Conservation (phyloP, 2,888 invertebrate genomes). For the Oscheius sp. region DNA sequence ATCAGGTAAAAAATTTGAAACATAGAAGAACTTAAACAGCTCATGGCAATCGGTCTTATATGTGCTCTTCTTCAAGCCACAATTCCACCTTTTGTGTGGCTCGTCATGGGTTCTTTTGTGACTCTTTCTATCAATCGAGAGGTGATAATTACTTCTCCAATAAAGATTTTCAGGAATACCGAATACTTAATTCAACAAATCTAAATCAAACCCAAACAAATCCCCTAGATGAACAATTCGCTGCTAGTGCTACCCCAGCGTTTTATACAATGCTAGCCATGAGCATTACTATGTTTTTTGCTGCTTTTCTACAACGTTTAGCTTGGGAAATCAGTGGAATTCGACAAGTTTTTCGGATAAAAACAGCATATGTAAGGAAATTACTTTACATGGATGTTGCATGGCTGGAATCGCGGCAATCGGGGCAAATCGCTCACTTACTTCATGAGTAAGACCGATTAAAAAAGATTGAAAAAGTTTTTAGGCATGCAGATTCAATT, state of each 20-base stretch:
- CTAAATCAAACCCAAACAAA: conserved; percentile 11
- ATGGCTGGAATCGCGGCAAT: conserved; percentile 67
- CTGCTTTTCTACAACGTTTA: conserved; percentile 65
- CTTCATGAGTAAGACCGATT: conserved; percentile 63
- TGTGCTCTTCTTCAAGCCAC: conserved; percentile 63
- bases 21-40: conserved; percentile 30
- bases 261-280: conserved; percentile 64
- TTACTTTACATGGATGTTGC: conserved; percentile 68
- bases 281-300: conserved; percentile 63
- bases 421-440: conserved; percentile 67
- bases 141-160: conserved; percentile 29
- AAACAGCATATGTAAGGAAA: conserved; percentile 65
- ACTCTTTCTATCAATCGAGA: conserved; percentile 59
- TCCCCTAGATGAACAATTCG: conserved; percentile 54
- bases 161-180: conserved; percentile 19
- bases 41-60: conserved; percentile 62
- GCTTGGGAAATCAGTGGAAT: conserved; percentile 67
- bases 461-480: conserved; percentile 27
- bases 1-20: conserved; percentile 36
- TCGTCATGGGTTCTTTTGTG: conserved; percentile 59
- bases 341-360: conserved; percentile 63
- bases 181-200: conserved; percentile 1
- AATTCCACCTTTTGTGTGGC: conserved; percentile 68
- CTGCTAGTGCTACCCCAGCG: conserved; percentile 59
- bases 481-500: conserved; percentile 66